A percentile compares a stretch with the other conserved stretches of the same genome.
Conservation (phyloP, 2,113 vertebrate genomes). For the Vireo altiloquus region DNA sequence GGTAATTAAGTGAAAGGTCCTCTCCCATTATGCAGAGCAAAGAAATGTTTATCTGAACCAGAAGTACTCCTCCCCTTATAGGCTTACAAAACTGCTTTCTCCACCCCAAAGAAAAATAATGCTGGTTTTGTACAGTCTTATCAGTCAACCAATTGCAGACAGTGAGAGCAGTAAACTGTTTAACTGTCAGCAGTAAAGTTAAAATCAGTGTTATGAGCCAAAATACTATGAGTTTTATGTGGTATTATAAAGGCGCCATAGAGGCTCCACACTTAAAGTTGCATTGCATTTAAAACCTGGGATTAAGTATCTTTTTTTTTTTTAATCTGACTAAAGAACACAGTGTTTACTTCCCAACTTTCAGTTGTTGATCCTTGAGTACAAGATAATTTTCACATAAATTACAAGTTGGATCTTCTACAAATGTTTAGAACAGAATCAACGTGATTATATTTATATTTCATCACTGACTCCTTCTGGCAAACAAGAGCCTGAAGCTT, state of each 20-base stretch:
- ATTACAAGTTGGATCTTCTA: not conserved
- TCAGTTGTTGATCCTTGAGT: not conserved
- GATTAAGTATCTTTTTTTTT: not conserved
- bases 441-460: not conserved
- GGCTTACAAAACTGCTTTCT: not conserved
- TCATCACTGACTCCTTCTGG: not conserved
- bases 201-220: not conserved
- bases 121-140: not conserved
- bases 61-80: not conserved
- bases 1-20: constrained; percentile 28
- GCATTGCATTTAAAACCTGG: not conserved
- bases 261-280: not conserved
- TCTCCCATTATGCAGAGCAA: not conserved
- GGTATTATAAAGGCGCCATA: not conserved
- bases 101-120: not conserved
- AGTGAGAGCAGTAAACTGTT: not conserved
- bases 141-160: not conserved
- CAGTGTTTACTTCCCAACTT: not conserved
- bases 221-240: constrained; percentile 45
- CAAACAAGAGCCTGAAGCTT: not conserved
- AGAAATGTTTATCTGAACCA: not conserved
- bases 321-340: not conserved
- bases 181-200: not conserved
- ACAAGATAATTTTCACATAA: not conserved
- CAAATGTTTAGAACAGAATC: not conserved